Base-by-base conservation (phyloP, 2,113 vertebrate genomes). In the Lepus timidus region DNA sequence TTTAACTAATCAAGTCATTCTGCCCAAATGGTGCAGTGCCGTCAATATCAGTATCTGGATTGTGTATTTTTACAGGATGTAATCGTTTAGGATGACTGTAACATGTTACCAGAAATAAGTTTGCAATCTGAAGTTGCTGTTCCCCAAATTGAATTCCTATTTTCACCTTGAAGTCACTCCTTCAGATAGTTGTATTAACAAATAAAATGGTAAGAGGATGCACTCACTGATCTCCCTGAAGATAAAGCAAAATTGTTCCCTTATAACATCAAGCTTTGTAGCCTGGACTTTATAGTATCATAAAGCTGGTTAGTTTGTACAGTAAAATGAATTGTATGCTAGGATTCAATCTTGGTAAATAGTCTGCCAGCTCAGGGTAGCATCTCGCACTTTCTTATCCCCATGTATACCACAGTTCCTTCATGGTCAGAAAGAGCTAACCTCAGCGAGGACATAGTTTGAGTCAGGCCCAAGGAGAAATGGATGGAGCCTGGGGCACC, bases 1-100 rank as follows among this genome's bases (percentile, higher is more conserved):
- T 81, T 79, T 78, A 91, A 95, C 97, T 95, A 97, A 97, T 98
- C 91, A 97, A 81, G 39, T 88, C 79, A 95, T 91, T 90, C 97
- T 97, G 58, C 86, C 94, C 81, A 97, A 90, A 93, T 95, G 96
- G 90, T 79, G 73, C 78, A 95, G 91, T 92, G 74, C 94, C 90
- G n/a, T 96, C 96, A 97, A 62, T 96, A 96, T 93, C 83, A 96
- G 64, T 96, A 96, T 84, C 90, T 97, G 95, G 91, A 67, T 44
- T 96, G 52, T 93, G 82, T 31, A 62, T 96, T 96, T 98, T 97
- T 98, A 93, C 83, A 96, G 97, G 97, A 97, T 96, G 94, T 96
- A 97, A 75, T 55, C 65, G 62, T 85, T 90, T 85, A 44, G 36
- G 96, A 97, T 97, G 91, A 95, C 93, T 97, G 82, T 97, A 97